A percentile compares a stretch with the other conserved stretches of the same genome.
Evolutionary conservation across 2,113 vertebrate genomes (phyloP).

Genomic region (Cynoglossus semilaevis): DNA sequence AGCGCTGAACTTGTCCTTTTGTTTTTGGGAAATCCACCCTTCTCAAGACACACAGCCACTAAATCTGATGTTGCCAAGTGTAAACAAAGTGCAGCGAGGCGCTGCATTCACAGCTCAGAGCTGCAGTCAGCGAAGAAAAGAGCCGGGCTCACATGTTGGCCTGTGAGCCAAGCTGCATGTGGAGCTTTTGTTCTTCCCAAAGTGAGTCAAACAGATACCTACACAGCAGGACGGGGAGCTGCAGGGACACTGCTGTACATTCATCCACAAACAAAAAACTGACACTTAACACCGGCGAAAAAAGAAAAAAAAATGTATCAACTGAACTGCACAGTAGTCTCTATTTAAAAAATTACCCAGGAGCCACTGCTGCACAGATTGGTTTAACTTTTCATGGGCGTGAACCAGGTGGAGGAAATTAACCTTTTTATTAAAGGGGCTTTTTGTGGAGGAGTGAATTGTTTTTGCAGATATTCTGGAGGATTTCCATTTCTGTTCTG

Average conservation of each 20-base stretch:
- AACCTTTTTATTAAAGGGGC: too few species aligned
- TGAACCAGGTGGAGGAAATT: background rate
- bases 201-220: slow-evolving; percentile 45
- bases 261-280: slow-evolving; percentile 35
- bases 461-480: too few species aligned
- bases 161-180: slow-evolving; percentile 21
- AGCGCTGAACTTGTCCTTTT: slow-evolving; percentile 18
- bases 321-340: slow-evolving; percentile 7
- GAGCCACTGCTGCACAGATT: slow-evolving; percentile 13
- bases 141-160: slow-evolving; percentile 37
- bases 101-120: slow-evolving; percentile 4
- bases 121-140: slow-evolving; percentile 34
- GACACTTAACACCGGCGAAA: slow-evolving; percentile 38
- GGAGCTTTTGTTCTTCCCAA: slow-evolving; percentile 32
- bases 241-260: slow-evolving; percentile 12
- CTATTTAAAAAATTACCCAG: slow-evolving; percentile 36
- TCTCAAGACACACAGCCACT: slow-evolving; percentile 9
- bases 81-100: slow-evolving; percentile 44
- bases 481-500: too few species aligned
- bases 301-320: slow-evolving; percentile 33
- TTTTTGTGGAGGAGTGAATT: too few species aligned
- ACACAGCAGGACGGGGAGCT: slow-evolving; percentile 17
- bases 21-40: slow-evolving; percentile 12
- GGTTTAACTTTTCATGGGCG: slow-evolving; percentile 7
- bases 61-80: slow-evolving; percentile 20